Conservation (phyloP, 37 sponge, comb jelly and placozoan species). For the Halichondria panicea region DNA sequence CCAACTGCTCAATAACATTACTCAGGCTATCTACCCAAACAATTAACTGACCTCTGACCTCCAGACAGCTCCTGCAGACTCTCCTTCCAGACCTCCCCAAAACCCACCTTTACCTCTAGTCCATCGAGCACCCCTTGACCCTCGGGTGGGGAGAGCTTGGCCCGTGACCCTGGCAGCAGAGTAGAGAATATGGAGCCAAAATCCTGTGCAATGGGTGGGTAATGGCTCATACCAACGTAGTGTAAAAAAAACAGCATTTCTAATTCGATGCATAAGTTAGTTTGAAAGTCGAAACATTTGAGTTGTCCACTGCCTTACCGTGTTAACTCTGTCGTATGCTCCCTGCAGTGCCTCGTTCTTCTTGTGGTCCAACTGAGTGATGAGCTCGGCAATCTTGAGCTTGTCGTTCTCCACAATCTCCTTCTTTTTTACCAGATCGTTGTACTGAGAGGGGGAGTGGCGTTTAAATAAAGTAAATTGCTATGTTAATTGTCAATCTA, state of each 20-base stretch:
- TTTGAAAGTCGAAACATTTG: background rate
- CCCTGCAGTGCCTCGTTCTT: conserved; percentile 89
- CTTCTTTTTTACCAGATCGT: conserved; percentile 93
- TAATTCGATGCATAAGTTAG: too few species aligned
- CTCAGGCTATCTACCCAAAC: too few species aligned
- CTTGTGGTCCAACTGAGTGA: conserved; percentile 93
- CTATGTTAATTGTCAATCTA: too few species aligned
- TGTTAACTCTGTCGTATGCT: conserved; percentile 89
- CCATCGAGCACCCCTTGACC: conserved; percentile 90
- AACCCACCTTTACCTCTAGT: conserved; percentile 94
- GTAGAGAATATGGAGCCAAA: conserved; percentile 97
- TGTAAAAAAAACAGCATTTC: background rate
- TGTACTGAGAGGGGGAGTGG: conserved; percentile 48
- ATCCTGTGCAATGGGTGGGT: conserved; percentile 72
- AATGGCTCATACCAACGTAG: too few species aligned
- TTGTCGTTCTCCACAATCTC: conserved; percentile 96
- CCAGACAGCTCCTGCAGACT: conserved; percentile 94
- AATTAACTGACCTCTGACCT: conserved; percentile 79
- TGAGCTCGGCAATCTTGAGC: conserved; percentile 87
- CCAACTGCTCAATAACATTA: background rate
- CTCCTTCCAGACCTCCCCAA: conserved; percentile 98
- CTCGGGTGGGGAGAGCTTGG: conserved; percentile 85
- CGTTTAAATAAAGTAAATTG: too few species aligned
- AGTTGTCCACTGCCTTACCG: conserved; percentile 55
- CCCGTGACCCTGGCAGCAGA: conserved; percentile 90